Base-by-base conservation (phyloP, 1,140 invertebrate species). In the Heterodera carotae region DNA sequence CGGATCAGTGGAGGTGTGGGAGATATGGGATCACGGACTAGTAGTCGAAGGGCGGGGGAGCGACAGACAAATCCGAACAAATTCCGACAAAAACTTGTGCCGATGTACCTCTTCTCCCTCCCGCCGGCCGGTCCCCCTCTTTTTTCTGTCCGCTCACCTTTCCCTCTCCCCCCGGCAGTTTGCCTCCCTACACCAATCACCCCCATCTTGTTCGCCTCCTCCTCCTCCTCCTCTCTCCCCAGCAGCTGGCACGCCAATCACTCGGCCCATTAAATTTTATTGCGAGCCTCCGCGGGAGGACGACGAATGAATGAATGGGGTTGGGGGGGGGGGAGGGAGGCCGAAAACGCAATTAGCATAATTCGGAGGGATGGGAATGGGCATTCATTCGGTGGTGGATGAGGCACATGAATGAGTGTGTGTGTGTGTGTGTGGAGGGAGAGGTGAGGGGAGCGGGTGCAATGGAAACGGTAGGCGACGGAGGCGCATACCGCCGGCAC, bases 241-340 rank as follows among this genome's bases (percentile, higher is more conserved):
- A 39, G 59, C 71, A 74, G 71, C 71, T 74, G 71, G 71, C 71
- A 74, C 71, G 71, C 56, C 71, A 74, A 62, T 64, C 71, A 73
- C 53, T 39, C 71, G 71, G 27, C 71, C 71, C 71, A 74, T 74
- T 74, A 74, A 74, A 74, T 74, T 74, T 74, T 74, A 74, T 74
- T 74, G 62, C 62, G 59, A 36, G 53, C 39, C 71, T 29, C 53
- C 71, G 71, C 53, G 29, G 31, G 48, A 53, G 48, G 48, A 53
- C 12, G 48, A 53, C 48, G 48, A 22, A 53, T 22, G 48, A 53
- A 53, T 53, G 39, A 12, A 39, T 39, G 39, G 39, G 39, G 39
- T 39, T n/a, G 39, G 39, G 39, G 39, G 6, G 39, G 39, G 39
- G 6, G 39, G 12, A 12, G 39, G 39, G 39, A 18, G 18, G 62